Conservation (phyloP, 1,140 invertebrate genomes). For the Zophobas atratus region DNA sequence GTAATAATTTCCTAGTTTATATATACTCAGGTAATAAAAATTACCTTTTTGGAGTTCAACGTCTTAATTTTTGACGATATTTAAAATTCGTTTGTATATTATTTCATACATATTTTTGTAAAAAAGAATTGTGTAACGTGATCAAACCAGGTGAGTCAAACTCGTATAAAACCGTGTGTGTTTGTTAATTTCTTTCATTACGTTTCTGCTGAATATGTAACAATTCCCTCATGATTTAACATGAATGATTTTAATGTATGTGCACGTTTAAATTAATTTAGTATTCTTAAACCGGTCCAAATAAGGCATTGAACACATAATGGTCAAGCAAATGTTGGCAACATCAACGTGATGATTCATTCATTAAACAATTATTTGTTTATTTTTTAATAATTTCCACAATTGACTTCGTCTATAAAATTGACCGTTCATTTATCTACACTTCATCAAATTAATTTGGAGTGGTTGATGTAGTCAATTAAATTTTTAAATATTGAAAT, state of each 20-base stretch:
- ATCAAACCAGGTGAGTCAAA: no score
- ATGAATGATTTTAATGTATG: neutral
- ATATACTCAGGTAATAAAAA: no score
- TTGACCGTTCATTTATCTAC: conserved; percentile 39
- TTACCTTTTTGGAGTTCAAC: no score
- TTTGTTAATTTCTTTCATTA: no score
- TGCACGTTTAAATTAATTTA: neutral
- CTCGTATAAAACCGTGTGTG: no score
- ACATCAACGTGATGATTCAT: conserved; percentile 27
- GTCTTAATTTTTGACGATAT: no score
- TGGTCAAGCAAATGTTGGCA: conserved; percentile 18
- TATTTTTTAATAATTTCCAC: conserved; percentile 39
- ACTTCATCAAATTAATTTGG: conserved; percentile 36
- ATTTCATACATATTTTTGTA: no score
- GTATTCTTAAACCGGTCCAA: conserved; percentile 19
- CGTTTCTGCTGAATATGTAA: neutral
- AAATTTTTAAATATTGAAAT: conserved; percentile 40
- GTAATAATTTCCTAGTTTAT: no score
- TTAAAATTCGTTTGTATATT: no score
- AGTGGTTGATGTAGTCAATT: conserved; percentile 34
- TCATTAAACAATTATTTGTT: conserved; percentile 37
- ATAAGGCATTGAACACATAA: conserved; percentile 30
- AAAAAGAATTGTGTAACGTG: no score
- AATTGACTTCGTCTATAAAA: conserved; percentile 29
- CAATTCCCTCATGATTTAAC: neutral